These are phyloP conservation scores for Apeira syringaria DNA, from an alignment of 2,888 invertebrate species.

Conservation along the genomic window DNA sequence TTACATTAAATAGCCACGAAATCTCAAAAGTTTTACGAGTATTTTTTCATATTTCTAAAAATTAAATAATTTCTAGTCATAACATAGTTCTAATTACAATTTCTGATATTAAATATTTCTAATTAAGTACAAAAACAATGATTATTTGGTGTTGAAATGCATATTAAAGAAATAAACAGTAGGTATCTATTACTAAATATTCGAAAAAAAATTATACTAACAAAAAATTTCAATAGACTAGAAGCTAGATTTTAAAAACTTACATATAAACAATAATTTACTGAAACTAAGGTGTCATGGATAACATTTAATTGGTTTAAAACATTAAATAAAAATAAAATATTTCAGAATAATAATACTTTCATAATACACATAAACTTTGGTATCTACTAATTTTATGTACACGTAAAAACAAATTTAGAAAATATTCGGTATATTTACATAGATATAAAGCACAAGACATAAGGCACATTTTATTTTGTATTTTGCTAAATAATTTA, in stretches of 20 bases:
- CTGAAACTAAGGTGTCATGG: slow-evolving; percentile 30
- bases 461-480: too few species aligned
- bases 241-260: slow-evolving; percentile 23
- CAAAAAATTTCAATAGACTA: slow-evolving; percentile 30
- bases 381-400: slow-evolving; percentile 42
- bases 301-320: slow-evolving; percentile 29
- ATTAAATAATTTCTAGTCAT: too few species aligned
- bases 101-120: slow-evolving; percentile 31
- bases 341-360: slow-evolving; percentile 38
- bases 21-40: slow-evolving; percentile 25
- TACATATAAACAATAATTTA: slow-evolving; percentile 28
- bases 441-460: slow-evolving; percentile 10
- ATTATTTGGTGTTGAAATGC: slow-evolving; percentile 61
- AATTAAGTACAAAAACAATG: slow-evolving; percentile 60
- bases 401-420: slow-evolving; percentile 40
- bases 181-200: neutral
- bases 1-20: slow-evolving; percentile 35
- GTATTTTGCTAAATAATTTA: too few species aligned
- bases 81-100: slow-evolving; percentile 5
- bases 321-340: slow-evolving; percentile 29
- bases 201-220: slow-evolving; percentile 10
- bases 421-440: slow-evolving; percentile 28
- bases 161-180: slow-evolving; percentile 14
- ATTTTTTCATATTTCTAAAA: neutral
- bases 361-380: slow-evolving; percentile 51